Conservation (phyloP, 1,140 invertebrate species). For the Spodoptera litura region DNA sequence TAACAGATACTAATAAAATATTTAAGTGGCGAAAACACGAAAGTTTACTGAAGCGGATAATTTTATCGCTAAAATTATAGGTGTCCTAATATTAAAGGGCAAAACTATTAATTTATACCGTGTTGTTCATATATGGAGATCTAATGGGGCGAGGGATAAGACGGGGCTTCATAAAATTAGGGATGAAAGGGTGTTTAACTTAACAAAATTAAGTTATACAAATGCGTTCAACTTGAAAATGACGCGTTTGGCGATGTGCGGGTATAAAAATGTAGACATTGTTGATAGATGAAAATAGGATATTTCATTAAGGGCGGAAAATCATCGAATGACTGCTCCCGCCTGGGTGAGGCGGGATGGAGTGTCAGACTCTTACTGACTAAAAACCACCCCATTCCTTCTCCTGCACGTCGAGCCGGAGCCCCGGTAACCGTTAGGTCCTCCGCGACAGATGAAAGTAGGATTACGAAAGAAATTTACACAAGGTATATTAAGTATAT, state of each 20-base stretch:
- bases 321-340: no score
- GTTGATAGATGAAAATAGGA: no score
- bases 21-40: background rate
- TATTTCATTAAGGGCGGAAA: no score
- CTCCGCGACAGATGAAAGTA: no score
- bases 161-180: constrained; percentile 52
- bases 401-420: no score
- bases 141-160: constrained; percentile 53
- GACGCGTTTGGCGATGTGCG: background rate
- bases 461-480: no score
- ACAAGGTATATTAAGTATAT: no score
- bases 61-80: constrained; percentile 34
- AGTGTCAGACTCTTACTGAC: no score
- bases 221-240: constrained; percentile 3
- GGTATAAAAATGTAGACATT: background rate
- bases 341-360: no score
- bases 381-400: no score
- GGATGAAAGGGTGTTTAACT: constrained; percentile 55
- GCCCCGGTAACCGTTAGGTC: no score
- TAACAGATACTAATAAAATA: background rate
- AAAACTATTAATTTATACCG: constrained; percentile 47
- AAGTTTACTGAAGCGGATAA: constrained; percentile 11
- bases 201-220: constrained; percentile 50
- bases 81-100: constrained; percentile 37
- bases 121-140: constrained; percentile 29